These are phyloP conservation scores for Drosophila mercatorum DNA, from an alignment of 2,888 invertebrate genomes.

Conservation along the genomic window DNA sequence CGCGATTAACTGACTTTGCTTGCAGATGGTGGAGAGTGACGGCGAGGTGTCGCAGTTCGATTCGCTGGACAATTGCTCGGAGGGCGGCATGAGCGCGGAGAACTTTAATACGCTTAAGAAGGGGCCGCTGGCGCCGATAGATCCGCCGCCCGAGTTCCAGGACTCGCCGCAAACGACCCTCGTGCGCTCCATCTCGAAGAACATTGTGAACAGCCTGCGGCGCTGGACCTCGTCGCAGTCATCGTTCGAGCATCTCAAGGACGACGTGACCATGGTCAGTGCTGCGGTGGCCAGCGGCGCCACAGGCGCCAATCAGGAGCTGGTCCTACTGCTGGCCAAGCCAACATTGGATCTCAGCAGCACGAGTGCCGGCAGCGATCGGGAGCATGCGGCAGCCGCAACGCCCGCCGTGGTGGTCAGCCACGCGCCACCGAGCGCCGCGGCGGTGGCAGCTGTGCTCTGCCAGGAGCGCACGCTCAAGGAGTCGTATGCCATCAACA, in stretches of 20 bases:
- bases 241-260: slow-evolving; percentile 82
- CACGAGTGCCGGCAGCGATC: slow-evolving; percentile 1
- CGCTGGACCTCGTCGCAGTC: slow-evolving; percentile 84
- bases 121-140: slow-evolving; percentile 90
- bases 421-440: slow-evolving; percentile 10
- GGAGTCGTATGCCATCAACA: slow-evolving; percentile 81
- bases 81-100: slow-evolving; percentile 91
- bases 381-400: background rate
- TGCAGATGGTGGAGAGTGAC: slow-evolving; percentile 92
- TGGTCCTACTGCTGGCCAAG: slow-evolving; percentile 53
- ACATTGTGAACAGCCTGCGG: slow-evolving; percentile 77
- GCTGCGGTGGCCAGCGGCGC: slow-evolving; percentile 26
- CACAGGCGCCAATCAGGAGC: slow-evolving; percentile 42
- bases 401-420: slow-evolving; percentile 21
- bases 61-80: slow-evolving; percentile 90
- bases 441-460: slow-evolving; percentile 6
- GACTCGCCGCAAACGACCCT: slow-evolving; percentile 84
- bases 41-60: slow-evolving; percentile 92
- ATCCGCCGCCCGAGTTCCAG: slow-evolving; percentile 94
- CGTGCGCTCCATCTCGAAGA: slow-evolving; percentile 82
- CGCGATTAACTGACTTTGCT: background rate
- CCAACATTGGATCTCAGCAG: slow-evolving; percentile 17
- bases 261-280: slow-evolving; percentile 57
- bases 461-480: slow-evolving; percentile 64
- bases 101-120: slow-evolving; percentile 93